Evolutionary conservation across 2,888 invertebrate genomes (phyloP), one percentile per base, ranked within the genome.

Genomic region (Biston betularia): DNA sequence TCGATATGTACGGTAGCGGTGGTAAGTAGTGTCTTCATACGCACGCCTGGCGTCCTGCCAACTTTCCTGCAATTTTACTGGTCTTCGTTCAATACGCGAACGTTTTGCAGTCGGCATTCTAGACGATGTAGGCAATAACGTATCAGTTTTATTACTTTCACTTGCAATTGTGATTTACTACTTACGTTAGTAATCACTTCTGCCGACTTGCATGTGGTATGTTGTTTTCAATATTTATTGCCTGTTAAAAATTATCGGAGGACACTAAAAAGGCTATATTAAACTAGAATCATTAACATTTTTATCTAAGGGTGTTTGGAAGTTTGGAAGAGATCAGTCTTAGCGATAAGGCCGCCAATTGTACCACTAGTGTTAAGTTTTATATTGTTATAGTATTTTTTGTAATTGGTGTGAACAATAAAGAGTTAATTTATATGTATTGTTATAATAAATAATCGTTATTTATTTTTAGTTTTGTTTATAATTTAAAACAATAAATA

Each of bases 1-100:
- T 46, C 44, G 40, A 34, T 35, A 48, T 24, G 3, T 56, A 60
- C 64, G 46, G 55, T 52, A 58, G 53, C 46, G 40, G 11, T 46
- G 42, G 24, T 44, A 53, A 53, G 44, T 55, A 54, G 64, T 63
- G 40, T 40, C 57, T 69, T 54, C 63, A 63, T 76, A 82, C 80
- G 79, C 78, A 79, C 78, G 73, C 42, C 76, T 90, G 92, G 92
- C 87, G 50, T 52, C 33, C 48, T 52, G 88, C 92, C 93, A 91
- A 88, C 82, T 87, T 90, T 89, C 87, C 82, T 89, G 89, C 89
- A 86, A 83, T 87, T 88, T 89, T 86, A 88, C 86, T 81, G 84
- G 78, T 77, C 78, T 74, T 79, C 79, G 81, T 80, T 86, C 84
- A 81, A 87, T 85, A 84, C 84, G 75, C 76, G 79, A 84, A 86